Evolutionary conservation across 2,888 invertebrate species (phyloP), one percentile per base, ranked within the genome.

Genomic region (Cylindroiulus punctatus): DNA sequence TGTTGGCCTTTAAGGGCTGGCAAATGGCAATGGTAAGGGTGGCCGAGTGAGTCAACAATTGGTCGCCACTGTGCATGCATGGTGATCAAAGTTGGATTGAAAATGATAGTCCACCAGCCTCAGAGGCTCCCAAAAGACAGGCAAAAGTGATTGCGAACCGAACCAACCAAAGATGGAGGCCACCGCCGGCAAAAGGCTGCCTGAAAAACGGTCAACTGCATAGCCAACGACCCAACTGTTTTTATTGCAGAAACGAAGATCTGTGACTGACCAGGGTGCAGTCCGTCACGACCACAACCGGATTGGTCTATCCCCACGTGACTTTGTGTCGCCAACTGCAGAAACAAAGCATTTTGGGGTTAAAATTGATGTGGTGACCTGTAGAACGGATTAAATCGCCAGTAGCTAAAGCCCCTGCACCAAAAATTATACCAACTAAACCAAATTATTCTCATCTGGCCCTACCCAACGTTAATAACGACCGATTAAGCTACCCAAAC

Each of bases 251-350:
- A n/a, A 57, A 57, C 57, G 57, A 57, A 19, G 57, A 57, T 57
- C 57, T 17, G 57, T 57, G n/a, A 57, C 57, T 57, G 57, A n/a
- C 57, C 57, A 57, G 57, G 17, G 57, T n/a, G 57, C 57, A 57
- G 57, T 57, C 57, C 57, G 57, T 57, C 57, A 57, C n/a, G 7
- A n/a, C n/a, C 57, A n/a, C n/a, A 57, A 19, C 57, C 0, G 57
- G 57, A 57, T 57, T 57, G n/a, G n/a, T 57, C n/a, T 57, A 57
- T 57, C 57, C 57, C 22, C 57, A 8, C 4, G 57, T 57, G 57
- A 19, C 57, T 57, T n/a, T n/a, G n/a, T 36, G 7, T 36, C 36
- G 2, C 36, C 36, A 36, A 36, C 7, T 36, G 36, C n/a, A n/a
- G n/a, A n/a, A n/a, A n/a, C n/a, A n/a, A n/a, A n/a, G n/a, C n/a